These are phyloP conservation scores for Leptobrachium leishanense DNA, from an alignment of 2,113 vertebrate genomes.

Conservation along the genomic window DNA sequence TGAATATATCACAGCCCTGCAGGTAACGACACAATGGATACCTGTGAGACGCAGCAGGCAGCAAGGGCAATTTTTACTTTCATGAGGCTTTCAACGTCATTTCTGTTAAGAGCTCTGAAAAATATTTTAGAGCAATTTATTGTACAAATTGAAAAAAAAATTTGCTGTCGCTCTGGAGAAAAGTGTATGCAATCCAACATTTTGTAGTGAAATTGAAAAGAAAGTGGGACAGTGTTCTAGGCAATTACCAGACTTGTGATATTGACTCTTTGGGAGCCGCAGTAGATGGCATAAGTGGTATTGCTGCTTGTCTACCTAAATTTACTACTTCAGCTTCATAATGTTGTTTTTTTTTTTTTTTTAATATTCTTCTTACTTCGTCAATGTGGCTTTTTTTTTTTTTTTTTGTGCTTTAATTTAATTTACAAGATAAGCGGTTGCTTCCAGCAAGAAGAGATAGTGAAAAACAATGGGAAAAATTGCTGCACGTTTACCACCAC, in stretches of 20 bases:
- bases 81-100: constrained; percentile 38
- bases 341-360: no score
- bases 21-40: constrained; percentile 1
- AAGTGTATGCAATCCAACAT: not conserved
- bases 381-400: no score
- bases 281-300: no score
- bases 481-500: not conserved
- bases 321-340: no score
- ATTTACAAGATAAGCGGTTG: no score
- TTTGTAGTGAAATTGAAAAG: constrained; percentile 2
- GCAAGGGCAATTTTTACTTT: constrained; percentile 32
- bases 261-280: no score
- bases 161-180: constrained; percentile 12
- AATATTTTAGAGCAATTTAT: constrained; percentile 35
- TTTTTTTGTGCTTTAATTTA: no score
- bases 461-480: no score
- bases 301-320: no score
- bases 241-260: not conserved
- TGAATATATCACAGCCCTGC: not conserved
- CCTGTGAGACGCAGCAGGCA: not conserved
- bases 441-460: no score
- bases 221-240: constrained; percentile 28
- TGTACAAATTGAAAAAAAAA: constrained; percentile 23
- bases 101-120: constrained; percentile 21
- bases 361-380: no score